phyloP scores from a whole-genome alignment of 2,797 vertebrate species.

The Selene dorsalis region DNA sequence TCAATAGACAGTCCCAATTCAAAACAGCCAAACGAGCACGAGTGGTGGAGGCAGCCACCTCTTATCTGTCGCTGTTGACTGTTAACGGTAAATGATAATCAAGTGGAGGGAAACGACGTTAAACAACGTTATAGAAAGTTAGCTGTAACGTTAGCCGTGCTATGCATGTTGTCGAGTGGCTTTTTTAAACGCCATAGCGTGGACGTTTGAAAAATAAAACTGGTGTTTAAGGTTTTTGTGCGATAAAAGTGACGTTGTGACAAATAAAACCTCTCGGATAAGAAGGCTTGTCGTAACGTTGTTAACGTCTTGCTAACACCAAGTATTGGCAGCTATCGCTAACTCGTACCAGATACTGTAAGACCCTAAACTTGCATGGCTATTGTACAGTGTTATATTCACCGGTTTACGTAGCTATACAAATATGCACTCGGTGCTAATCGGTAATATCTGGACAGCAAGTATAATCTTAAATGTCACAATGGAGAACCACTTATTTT shows the following conservation, averaged over 20 bases:
- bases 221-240: background rate
- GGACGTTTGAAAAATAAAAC: background rate
- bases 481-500: background rate
- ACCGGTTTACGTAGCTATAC: background rate
- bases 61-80: accelerated
- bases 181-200: background rate
- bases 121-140: conserved; percentile 9
- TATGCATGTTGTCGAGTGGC: background rate
- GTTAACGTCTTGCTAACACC: background rate
- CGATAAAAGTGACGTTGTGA: background rate
- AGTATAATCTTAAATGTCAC: background rate
- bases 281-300: background rate
- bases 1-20: background rate
- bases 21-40: accelerated
- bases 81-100: background rate
- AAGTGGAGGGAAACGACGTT: conserved; percentile 68
- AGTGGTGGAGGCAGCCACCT: background rate
- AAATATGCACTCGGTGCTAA: background rate
- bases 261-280: accelerated
- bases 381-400: background rate
- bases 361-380: background rate
- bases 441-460: background rate
- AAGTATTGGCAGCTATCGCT: background rate
- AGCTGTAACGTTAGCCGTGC: conserved; percentile 21
- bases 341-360: background rate